Evolutionary conservation across 2,797 vertebrate species (phyloP).

Genomic region (Microcaecilia unicolor): DNA sequence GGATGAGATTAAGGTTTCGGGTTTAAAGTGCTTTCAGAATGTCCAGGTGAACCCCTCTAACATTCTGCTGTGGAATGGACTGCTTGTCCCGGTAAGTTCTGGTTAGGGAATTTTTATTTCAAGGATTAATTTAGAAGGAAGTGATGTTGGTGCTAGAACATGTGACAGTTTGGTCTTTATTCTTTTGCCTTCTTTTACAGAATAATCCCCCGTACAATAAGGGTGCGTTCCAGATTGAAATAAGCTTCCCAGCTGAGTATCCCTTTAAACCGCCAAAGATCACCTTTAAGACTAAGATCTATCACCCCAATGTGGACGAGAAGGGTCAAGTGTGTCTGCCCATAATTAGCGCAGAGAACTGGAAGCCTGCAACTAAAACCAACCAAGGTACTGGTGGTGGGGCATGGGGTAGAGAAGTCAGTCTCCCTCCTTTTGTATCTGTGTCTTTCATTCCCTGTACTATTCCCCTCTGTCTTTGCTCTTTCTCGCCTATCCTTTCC

Average conservation of each 20-base stretch:
- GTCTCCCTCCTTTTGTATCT: too few species aligned
- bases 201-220: constrained; percentile 27
- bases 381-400: constrained; percentile 25
- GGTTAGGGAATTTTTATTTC: too few species aligned
- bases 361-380: constrained; percentile 15
- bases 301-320: constrained; percentile 34
- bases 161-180: not conserved
- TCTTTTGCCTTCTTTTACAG: constrained; percentile 7
- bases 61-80: constrained; percentile 21
- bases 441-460: too few species aligned
- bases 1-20: not conserved
- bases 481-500: too few species aligned
- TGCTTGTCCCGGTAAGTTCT: constrained; percentile 42
- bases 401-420: not conserved
- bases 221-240: constrained; percentile 36
- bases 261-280: constrained; percentile 28
- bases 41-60: not conserved
- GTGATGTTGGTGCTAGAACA: too few species aligned
- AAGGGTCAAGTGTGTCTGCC: constrained; percentile 37
- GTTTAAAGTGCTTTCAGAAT: constrained; percentile 13
- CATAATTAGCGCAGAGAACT: constrained; percentile 16
- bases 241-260: constrained; percentile 30
- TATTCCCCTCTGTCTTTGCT: too few species aligned
- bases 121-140: accelerated
- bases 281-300: constrained; percentile 40